These are phyloP conservation scores for Hypocryptadius cinnamomeus DNA, from an alignment of 2,113 vertebrate genomes.

Conservation along the genomic window DNA sequence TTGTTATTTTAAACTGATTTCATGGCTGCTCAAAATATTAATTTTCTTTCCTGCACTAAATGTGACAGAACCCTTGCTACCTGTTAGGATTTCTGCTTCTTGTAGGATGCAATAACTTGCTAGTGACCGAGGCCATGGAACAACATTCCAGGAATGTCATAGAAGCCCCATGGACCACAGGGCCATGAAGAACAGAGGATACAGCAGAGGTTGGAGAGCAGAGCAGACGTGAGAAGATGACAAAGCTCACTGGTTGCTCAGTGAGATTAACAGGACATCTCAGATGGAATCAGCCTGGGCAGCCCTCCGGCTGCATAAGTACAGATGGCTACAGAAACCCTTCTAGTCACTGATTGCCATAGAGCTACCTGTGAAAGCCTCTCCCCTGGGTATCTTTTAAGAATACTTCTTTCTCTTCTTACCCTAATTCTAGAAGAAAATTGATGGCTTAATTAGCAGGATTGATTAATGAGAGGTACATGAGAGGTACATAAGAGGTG, in stretches of 20 bases:
- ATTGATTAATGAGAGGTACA: background rate
- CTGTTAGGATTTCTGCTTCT: background rate
- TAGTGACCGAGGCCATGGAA: background rate
- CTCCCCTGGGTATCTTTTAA: background rate
- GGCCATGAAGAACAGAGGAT: background rate
- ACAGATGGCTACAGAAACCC: background rate
- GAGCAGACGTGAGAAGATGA: background rate
- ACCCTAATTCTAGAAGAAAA: background rate
- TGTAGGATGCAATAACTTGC: background rate
- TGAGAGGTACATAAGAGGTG: background rate
- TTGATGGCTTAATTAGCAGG: background rate
- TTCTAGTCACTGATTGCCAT: background rate
- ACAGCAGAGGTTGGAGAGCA: background rate
- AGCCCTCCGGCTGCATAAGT: rapidly evolving
- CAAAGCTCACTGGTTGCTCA: background rate
- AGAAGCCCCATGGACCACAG: background rate
- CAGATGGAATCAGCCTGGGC: background rate
- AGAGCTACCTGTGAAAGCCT: background rate
- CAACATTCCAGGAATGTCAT: background rate
- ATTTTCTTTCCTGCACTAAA: background rate
- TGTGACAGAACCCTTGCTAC: background rate
- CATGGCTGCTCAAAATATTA: background rate
- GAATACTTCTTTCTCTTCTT: background rate
- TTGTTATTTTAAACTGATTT: background rate
- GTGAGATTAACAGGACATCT: background rate